A percentile compares a stretch with the other conserved stretches of the same genome.
These are phyloP conservation scores for Pseudopipra pipra DNA, from an alignment of 2,113 vertebrate genomes.

Conservation along the genomic window DNA sequence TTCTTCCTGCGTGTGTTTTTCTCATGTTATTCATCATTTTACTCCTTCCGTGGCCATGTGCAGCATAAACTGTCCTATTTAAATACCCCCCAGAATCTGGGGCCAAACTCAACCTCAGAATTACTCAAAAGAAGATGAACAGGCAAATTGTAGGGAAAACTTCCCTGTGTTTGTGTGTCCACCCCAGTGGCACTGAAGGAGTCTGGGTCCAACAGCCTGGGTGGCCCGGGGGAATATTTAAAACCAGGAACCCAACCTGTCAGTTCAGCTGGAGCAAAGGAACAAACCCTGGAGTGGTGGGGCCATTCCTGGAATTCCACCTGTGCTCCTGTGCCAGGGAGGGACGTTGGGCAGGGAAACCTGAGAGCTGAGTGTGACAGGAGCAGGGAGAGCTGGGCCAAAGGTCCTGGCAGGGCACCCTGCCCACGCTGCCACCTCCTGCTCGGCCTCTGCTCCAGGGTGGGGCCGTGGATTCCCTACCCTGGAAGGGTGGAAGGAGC, in stretches of 20 bases:
- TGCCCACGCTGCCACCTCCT: background rate
- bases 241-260: background rate
- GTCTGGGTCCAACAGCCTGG: background rate
- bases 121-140: background rate
- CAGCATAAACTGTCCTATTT: background rate
- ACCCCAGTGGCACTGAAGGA: accelerated
- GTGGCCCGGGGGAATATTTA: background rate
- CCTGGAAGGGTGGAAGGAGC: background rate
- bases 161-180: background rate
- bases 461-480: background rate
- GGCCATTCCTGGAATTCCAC: background rate
- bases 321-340: background rate
- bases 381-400: background rate
- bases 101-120: background rate
- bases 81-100: background rate
- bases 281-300: background rate
- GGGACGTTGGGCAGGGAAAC: background rate
- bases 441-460: background rate
- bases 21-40: background rate
- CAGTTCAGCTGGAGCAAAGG: background rate
- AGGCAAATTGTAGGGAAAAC: background rate
- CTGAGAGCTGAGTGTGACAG: background rate
- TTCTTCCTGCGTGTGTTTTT: background rate
- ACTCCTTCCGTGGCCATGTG: background rate
- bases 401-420: background rate